Base-by-base conservation (phyloP, 2,797 vertebrate species). In the Pangasius djambal region DNA sequence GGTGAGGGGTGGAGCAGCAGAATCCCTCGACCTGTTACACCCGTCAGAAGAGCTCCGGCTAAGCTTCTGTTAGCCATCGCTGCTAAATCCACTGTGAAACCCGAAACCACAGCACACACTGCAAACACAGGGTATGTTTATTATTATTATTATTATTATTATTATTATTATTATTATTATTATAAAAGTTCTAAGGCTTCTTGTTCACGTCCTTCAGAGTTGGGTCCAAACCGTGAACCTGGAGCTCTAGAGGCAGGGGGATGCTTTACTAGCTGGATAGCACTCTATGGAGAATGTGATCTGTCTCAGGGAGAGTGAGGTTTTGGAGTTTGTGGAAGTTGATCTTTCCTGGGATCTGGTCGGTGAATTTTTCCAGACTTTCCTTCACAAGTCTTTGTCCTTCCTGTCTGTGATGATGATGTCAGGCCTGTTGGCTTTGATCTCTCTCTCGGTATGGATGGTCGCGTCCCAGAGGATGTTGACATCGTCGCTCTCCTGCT, bases 11-110 rank as follows among this genome's bases (percentile, higher is more conserved):
- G 94, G 90, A 94, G 94, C 91, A 99, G 98, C 94, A 96, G 97
- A 89, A 98, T 99, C 91, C 98, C 97, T 87, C 95, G 97, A 25
- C 97, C 97, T 37, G 92, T 97, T 78, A 91, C 92, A 0, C 94
- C 95, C 0, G 92, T 94, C 79, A 96, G 94, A 88, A 94, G 87
- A 1, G 83, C 25, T 0, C 67, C 87, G 7, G 65, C 82, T 61
- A 86, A 89, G 50, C 86, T 83, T 48, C 40, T 90, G 52, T 67
- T 85, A 55, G 83, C 90, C 5, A 67, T 83, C 16, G 70, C 85
- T 18, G 40, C 67, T 67, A 70, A 85, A 82, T 83, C 88, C 28
- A 75, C 89, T 86, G 74, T 91, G 44, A 87, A 69, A 0, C 94
- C 95, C 1, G 94, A 86, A 25, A 34, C 15, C 50, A 59, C 22